Base-by-base conservation (phyloP, 1,140 invertebrate species). In the Sitophilus oryzae region DNA sequence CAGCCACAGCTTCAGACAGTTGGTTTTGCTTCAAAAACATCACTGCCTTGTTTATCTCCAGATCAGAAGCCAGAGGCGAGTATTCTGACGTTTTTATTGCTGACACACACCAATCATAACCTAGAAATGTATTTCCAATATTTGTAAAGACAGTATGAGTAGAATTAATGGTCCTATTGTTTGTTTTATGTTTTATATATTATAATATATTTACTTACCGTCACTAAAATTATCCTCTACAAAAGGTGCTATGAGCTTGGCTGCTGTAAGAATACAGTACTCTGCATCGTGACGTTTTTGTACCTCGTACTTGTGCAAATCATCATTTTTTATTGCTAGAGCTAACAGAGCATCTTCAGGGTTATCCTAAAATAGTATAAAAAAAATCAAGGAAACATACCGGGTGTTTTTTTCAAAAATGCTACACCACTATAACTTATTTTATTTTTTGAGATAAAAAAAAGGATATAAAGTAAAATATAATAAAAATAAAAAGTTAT, bases 41-140 rank as follows among this genome's bases (percentile, higher is more conserved):
- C 42, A 94, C 82, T 0, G 92, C 93, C 74, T 95, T 96, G 69
- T 93, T 94, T 52, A 97, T 90, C 74, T 96, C 92, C 47, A 96
- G 75, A 72, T 95, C 91, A 61, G 88, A 86, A 14, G 91, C 89
- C 22, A 96, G 68, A 59, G 81, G 77, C 8, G 84, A 76, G 65
- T 91, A 89, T 54, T 77, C 73, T 22, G 84, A 83, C 1, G 88
- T 91, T 71, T 89, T 89, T 37, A 96, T 90, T 42, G 82, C 75
- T 60, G 86, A 82, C 14, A 89, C 81, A 68, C 84, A 90, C 87
- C 83, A 84, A 57, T 82, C 80, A 62, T 83, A 82, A 16, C 80
- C 83, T 83, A 41, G 35, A 64, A 70, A 54, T 11, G 49, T 23
- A 50, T 18, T 45, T 19, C 14, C 19, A 18, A 45, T 8, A 20